A percentile compares a stretch with the other conserved stretches of the same genome.
phyloP scores from a whole-genome alignment of 2,888 invertebrate species.

The Belgica antarctica region DNA sequence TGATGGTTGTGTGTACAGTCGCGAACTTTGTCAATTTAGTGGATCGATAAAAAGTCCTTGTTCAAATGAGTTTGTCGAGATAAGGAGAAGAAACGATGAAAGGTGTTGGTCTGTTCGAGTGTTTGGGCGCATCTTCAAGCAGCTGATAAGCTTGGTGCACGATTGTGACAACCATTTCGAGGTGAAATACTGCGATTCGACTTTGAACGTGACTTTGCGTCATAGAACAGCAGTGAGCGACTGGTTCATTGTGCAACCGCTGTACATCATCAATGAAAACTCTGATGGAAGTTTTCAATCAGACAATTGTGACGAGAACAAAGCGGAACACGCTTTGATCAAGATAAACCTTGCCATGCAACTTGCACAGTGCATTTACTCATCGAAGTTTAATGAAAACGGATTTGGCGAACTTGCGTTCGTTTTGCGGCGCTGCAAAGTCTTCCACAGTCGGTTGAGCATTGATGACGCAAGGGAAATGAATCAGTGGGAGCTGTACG shows the following conservation, averaged over 20 bases:
- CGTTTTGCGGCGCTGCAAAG: slow-evolving; percentile 69
- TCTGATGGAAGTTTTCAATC: slow-evolving; percentile 76
- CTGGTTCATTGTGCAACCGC: slow-evolving; percentile 58
- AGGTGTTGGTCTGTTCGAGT: background rate
- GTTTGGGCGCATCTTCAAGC: background rate
- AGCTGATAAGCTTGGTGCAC: background rate
- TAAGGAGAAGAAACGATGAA: background rate
- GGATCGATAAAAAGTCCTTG: background rate
- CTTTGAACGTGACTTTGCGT: slow-evolving; percentile 53
- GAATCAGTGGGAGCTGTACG: slow-evolving; percentile 80
- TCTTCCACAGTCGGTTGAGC: slow-evolving; percentile 71
- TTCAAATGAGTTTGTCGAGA: background rate
- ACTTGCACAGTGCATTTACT: slow-evolving; percentile 80
- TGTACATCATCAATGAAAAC: slow-evolving; percentile 78
- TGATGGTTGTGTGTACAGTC: background rate
- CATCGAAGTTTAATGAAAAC: slow-evolving; percentile 80
- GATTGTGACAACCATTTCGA: background rate
- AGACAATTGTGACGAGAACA: slow-evolving; percentile 53
- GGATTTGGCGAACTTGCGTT: slow-evolving; percentile 79
- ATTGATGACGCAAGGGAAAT: slow-evolving; percentile 69
- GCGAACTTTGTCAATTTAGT: background rate
- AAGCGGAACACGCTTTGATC: slow-evolving; percentile 68
- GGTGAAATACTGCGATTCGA: background rate
- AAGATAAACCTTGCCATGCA: slow-evolving; percentile 75
- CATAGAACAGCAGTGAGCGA: background rate